These are phyloP conservation scores for Littorina saxatilis DNA, from an alignment of 1,140 invertebrate species.

Conservation along the genomic window DNA sequence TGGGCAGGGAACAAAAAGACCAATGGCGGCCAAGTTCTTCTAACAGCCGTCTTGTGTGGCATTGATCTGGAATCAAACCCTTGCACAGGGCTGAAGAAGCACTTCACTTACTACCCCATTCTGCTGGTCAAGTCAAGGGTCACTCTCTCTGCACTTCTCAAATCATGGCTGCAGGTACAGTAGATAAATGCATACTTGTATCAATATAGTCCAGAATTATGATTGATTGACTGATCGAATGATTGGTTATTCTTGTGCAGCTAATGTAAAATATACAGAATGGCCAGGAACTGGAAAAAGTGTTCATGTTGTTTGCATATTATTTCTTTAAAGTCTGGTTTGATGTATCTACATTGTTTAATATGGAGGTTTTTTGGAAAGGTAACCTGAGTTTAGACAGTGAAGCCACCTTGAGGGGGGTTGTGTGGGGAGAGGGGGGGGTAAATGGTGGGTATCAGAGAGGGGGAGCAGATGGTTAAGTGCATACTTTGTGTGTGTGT, in stretches of 20 bases:
- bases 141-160: conserved; percentile 10
- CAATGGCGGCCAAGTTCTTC: conserved; percentile 34
- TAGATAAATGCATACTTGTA: not conserved
- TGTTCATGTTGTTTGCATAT: no score
- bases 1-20: conserved; percentile 1
- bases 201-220: not conserved
- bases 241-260: no score
- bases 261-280: no score
- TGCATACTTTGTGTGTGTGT: no score
- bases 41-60: conserved; percentile 46
- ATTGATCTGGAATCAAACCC: conserved; percentile 47
- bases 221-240: not conserved
- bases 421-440: no score
- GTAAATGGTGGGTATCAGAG: no score
- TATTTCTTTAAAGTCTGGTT: no score
- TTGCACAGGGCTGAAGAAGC: conserved; percentile 7
- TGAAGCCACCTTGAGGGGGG: no score
- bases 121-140: conserved; percentile 44
- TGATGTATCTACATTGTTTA: no score
- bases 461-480: no score
- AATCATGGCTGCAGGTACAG: conserved; percentile 40
- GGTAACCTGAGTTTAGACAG: no score
- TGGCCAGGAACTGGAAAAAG: not conserved
- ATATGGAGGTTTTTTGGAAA: no score
- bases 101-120: conserved; percentile 52